Evolutionary conservation across 2,888 invertebrate species (phyloP).

Genomic region (Phlogophora meticulosa): DNA sequence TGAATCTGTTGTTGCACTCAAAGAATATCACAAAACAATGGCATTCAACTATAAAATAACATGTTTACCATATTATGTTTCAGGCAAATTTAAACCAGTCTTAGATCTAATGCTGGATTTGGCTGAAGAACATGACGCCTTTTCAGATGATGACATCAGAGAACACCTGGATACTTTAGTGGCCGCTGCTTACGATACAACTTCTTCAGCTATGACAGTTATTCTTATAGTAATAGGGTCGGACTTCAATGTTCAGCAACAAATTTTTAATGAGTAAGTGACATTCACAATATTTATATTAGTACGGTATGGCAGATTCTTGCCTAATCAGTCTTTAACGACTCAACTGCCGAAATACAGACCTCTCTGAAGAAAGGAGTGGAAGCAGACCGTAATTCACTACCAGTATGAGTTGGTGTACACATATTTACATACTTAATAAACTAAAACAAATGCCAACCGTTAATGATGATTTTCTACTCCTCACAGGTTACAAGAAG

Average conservation of each 20-base stretch:
- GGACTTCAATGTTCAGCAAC: slow-evolving; percentile 32
- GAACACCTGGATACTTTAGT: slow-evolving; percentile 48
- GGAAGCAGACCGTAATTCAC: too few species aligned
- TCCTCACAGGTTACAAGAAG: slow-evolving; percentile 32
- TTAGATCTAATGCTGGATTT: slow-evolving; percentile 43
- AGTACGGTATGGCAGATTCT: too few species aligned
- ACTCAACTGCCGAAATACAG: too few species aligned
- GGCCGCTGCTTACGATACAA: slow-evolving; percentile 37
- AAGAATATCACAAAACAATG: too few species aligned
- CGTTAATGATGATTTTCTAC: background rate
- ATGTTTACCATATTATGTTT: slow-evolving; percentile 3
- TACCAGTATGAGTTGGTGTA: too few species aligned
- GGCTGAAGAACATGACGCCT: slow-evolving; percentile 7
- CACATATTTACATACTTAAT: too few species aligned
- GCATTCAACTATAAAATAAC: too few species aligned
- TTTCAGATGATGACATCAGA: slow-evolving; percentile 42
- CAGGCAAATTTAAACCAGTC: slow-evolving; percentile 40
- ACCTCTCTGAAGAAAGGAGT: too few species aligned
- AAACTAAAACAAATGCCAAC: too few species aligned
- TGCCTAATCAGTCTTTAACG: too few species aligned
- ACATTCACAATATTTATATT: background rate
- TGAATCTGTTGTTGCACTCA: too few species aligned
- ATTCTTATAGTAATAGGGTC: slow-evolving; percentile 36
- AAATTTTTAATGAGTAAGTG: slow-evolving; percentile 48
- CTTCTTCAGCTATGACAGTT: slow-evolving; percentile 6